Evolutionary conservation across 2,113 vertebrate genomes (phyloP).

Genomic region (Gavialis gangeticus): DNA sequence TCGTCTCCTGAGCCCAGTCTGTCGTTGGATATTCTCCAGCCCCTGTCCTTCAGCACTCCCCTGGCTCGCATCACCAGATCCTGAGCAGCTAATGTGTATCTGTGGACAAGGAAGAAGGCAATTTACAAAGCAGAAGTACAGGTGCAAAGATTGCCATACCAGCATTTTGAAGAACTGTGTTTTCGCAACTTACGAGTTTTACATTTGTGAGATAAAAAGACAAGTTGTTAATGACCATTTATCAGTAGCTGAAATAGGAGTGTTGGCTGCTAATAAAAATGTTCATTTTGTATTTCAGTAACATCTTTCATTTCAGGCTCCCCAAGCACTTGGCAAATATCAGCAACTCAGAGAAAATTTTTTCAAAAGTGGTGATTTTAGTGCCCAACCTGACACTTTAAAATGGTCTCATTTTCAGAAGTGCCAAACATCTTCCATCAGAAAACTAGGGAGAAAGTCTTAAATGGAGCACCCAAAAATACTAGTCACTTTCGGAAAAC

Average conservation of each 20-base stretch:
- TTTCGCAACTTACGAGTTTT: neutral
- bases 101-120: conserved; percentile 64
- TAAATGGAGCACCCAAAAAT: neutral
- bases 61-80: conserved; percentile 96
- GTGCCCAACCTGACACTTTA: neutral
- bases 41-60: conserved; percentile 93
- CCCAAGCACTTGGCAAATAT: neutral
- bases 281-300: neutral
- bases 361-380: neutral
- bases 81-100: conserved; percentile 96
- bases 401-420: neutral
- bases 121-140: neutral
- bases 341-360: neutral
- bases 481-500: neutral
- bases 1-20: conserved; percentile 95
- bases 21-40: conserved; percentile 96
- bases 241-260: neutral
- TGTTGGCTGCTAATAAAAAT: neutral
- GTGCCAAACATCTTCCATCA: neutral
- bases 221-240: neutral
- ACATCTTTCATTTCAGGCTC: neutral
- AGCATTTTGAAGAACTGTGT: rapidly evolving
- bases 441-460: neutral
- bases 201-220: neutral
- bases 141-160: rapidly evolving